phyloP scores from a whole-genome alignment of 2,113 vertebrate genomes.

The Tychaedon coryphoeus region DNA sequence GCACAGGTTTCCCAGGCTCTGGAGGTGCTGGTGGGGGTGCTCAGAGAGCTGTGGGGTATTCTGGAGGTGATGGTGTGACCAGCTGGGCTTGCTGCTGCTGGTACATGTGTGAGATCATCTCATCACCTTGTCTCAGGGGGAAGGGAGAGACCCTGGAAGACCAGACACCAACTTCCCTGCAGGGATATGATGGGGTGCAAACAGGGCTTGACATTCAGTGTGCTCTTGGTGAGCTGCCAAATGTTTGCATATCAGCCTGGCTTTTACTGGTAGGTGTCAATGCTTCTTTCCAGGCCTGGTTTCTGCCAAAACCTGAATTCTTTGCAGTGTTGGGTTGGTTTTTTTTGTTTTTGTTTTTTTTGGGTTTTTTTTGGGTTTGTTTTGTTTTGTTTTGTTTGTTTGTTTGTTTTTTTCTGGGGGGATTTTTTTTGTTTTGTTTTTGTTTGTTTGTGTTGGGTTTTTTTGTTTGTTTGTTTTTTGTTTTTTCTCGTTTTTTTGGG shows the following conservation, averaged over 20 bases:
- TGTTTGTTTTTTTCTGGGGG: too few species aligned
- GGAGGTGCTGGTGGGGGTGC: neutral
- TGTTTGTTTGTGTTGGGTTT: too few species aligned
- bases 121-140: neutral
- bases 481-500: too few species aligned
- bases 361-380: too few species aligned
- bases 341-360: too few species aligned
- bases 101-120: neutral
- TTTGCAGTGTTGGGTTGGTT: neutral
- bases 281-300: neutral
- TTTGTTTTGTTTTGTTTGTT: too few species aligned
- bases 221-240: conserved; percentile 21
- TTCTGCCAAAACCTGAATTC: neutral
- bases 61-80: neutral
- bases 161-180: neutral
- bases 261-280: neutral
- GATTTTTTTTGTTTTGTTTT: too few species aligned
- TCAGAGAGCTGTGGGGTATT: neutral
- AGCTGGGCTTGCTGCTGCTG: neutral
- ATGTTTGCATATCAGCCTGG: neutral
- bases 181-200: neutral
- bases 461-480: too few species aligned
- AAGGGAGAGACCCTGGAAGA: neutral
- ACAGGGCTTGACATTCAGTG: neutral
- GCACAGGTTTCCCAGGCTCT: neutral